These are phyloP conservation scores for Polyploca ridens DNA, from an alignment of 2,888 invertebrate species.

Conservation along the genomic window DNA sequence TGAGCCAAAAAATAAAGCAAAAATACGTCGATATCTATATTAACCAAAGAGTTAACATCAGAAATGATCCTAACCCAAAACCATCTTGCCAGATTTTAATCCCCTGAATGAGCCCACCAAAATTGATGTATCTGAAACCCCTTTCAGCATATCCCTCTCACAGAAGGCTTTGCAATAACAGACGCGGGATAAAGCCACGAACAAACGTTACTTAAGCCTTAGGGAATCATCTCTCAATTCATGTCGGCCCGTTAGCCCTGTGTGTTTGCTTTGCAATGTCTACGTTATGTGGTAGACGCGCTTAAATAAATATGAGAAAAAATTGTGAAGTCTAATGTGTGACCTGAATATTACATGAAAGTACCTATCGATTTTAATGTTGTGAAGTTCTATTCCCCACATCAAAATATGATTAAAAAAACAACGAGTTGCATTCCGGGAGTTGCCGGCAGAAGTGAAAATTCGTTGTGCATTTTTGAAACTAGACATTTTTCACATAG, in stretches of 20 bases:
- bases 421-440: too few relatives aligned
- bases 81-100: slow-evolving; percentile 21
- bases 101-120: slow-evolving; percentile 21
- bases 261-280: slow-evolving; percentile 7
- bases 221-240: slow-evolving; percentile 19
- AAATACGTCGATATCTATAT: not conserved
- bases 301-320: not conserved
- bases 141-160: slow-evolving; percentile 13
- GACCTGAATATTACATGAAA: not conserved
- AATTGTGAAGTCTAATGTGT: not conserved
- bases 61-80: not conserved
- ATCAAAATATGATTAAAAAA: too few relatives aligned
- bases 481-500: too few relatives aligned
- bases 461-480: too few relatives aligned
- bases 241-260: not conserved
- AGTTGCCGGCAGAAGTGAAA: too few relatives aligned
- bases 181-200: slow-evolving; percentile 13
- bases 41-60: not conserved
- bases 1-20: not conserved
- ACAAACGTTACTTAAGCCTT: slow-evolving; percentile 16
- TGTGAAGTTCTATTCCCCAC: not conserved
- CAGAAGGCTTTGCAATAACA: slow-evolving; percentile 18
- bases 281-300: not conserved
- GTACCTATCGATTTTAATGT: not conserved
- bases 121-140: slow-evolving; percentile 21